Evolutionary conservation across 2,113 vertebrate species (phyloP).

Genomic region (Halichoerus grypus): DNA sequence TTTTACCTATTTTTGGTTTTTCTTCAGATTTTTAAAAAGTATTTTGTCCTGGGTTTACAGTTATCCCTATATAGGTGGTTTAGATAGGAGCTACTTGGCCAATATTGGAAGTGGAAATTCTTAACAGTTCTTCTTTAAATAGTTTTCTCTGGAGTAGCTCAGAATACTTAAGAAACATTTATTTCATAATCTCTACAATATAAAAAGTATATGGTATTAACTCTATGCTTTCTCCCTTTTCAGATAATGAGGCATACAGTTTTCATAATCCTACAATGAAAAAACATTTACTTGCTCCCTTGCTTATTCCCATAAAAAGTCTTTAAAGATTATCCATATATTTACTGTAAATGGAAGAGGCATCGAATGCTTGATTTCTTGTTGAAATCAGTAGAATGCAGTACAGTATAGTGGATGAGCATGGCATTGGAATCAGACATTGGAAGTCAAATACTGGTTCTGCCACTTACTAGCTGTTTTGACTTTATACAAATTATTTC

Average conservation of each 20-base stretch:
- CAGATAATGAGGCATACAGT: background rate
- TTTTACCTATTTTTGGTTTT: background rate
- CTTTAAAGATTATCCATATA: background rate
- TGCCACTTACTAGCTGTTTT: background rate
- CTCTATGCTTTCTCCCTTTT: background rate
- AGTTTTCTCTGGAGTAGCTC: background rate
- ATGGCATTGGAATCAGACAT: background rate
- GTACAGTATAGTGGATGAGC: background rate
- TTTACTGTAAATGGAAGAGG: background rate
- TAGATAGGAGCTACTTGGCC: background rate
- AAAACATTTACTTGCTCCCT: background rate
- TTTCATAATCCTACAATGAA: background rate
- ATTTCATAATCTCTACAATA: background rate
- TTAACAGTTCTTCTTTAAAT: background rate
- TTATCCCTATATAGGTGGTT: background rate
- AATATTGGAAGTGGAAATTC: background rate
- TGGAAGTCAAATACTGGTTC: background rate
- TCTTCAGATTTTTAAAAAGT: background rate
- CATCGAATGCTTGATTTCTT: background rate
- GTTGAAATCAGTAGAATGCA: background rate
- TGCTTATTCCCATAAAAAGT: background rate
- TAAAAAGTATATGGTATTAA: background rate
- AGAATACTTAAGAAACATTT: background rate
- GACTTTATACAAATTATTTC: background rate
- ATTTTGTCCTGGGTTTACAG: background rate